Evolutionary conservation across 2,113 vertebrate genomes (phyloP), one percentile per base, ranked within the genome.

Genomic region (Chaenocephalus aceratus): DNA sequence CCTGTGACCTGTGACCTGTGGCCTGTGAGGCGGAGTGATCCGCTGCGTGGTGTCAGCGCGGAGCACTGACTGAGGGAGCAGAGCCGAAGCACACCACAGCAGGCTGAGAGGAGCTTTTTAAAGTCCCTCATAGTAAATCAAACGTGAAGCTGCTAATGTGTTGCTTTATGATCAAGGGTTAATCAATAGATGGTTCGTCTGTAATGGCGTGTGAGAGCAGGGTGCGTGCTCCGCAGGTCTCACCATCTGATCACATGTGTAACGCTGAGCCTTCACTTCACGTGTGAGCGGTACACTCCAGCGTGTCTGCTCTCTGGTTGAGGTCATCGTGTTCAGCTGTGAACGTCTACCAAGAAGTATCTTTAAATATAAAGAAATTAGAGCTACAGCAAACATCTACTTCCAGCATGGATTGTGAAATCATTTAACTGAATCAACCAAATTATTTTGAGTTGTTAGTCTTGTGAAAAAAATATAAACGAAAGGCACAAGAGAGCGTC

Each of bases 1-100:
- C 84, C 88, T 85, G 51, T 51, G 69, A 86, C 84, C 88, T 79
- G 70, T 83, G 82, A 86, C 84, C 88, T 79, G 70, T 83, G 82
- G 85, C 84, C 88, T 85, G 51, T 51, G 69, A 51, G 79, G 72
- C 77, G 77, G 73, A 45, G 73, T 75, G 88, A 90, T 88, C 88
- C 77, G 72, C 71, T 56, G 57, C 36, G 8, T 58, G 14, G 5
- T 78, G 80, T 87, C 86, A 73, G 60, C 26, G 15, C 21, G 46
- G 13, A 52, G 34, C 71, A 41, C 18, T 56, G 30, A 4, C 45
- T 56, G n/a, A 56, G 46, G 64, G 26, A 30, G 18, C 11, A 14
- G 36, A 3, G 36, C 7, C 7, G 36, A 41, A 41, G 16, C 10
- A 10, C 18, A 16, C 6, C 41, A 10, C 12, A 6, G 64, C 1